phyloP scores from a whole-genome alignment of 2,113 vertebrate genomes.

The Poeciliopsis turrubarensis region DNA sequence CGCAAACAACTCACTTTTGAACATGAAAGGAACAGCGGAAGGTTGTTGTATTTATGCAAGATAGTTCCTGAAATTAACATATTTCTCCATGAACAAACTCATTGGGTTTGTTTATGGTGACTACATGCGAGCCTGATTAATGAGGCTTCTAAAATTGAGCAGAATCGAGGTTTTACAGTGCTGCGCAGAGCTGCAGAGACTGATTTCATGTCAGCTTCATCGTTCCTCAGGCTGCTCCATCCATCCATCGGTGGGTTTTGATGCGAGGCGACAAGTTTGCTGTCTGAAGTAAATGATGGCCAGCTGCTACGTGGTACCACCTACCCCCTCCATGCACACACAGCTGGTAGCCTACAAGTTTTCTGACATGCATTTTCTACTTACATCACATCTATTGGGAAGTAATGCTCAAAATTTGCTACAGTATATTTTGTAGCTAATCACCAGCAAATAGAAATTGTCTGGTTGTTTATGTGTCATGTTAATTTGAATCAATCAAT shows the following conservation, averaged over 20 bases:
- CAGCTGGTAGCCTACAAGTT: too few species aligned
- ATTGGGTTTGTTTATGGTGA: not conserved
- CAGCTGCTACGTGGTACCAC: too few species aligned
- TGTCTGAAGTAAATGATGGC: too few species aligned
- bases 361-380: too few species aligned
- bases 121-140: not conserved
- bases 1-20: not conserved
- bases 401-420: too few species aligned
- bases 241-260: slow-evolving; percentile 29
- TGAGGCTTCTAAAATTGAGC: not conserved
- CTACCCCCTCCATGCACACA: too few species aligned
- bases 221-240: not conserved
- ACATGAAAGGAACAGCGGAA: not conserved
- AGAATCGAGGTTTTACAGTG: not conserved
- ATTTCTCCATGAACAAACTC: not conserved
- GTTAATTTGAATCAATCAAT: not conserved
- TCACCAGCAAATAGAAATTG: not conserved
- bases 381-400: too few species aligned
- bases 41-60: not conserved
- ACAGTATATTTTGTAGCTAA: not conserved
- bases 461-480: not conserved
- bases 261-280: not conserved
- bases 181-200: not conserved
- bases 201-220: not conserved
- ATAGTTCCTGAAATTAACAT: not conserved